Conservation (phyloP, 2,888 invertebrate genomes). For the Cosmia pyralina region DNA sequence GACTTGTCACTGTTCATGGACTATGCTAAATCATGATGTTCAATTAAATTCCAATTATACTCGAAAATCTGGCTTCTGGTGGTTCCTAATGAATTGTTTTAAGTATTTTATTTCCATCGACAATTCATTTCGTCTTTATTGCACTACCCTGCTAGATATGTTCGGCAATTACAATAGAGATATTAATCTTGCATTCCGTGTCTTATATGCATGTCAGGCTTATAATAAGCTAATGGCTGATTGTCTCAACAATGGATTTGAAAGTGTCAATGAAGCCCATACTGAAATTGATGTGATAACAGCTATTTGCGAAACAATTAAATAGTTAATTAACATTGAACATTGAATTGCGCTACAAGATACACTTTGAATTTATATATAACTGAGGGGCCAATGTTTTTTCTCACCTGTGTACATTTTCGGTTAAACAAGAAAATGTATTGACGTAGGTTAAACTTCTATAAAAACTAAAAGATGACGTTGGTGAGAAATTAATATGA, state of each 20-base stretch:
- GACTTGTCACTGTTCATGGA: background rate
- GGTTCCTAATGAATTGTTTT: conserved; percentile 10
- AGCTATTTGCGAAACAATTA: conserved; percentile 58
- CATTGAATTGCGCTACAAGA: conserved; percentile 63
- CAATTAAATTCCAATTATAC: conserved; percentile 16
- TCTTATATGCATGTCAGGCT: conserved; percentile 49
- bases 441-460: conserved; percentile 3
- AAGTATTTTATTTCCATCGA: conserved; percentile 2
- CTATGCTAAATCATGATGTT: conserved; percentile 14
- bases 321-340: conserved; percentile 67
- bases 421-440: conserved; percentile 18
- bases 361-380: conserved; percentile 42
- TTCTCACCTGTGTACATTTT: conserved; percentile 28
- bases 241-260: conserved; percentile 55
- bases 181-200: conserved; percentile 39
- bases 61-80: conserved; percentile 10
- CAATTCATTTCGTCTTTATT: conserved; percentile 12
- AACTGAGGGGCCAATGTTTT: conserved; percentile 34
- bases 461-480: conserved; percentile 4
- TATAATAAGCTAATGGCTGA: conserved; percentile 51
- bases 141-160: conserved; percentile 5
- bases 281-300: conserved; percentile 57
- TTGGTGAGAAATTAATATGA: background rate
- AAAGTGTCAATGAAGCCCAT: conserved; percentile 61
- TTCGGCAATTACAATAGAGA: conserved; percentile 34